Conservation (phyloP, 2,797 vertebrate genomes). For the Anabacerthia variegaticeps region DNA sequence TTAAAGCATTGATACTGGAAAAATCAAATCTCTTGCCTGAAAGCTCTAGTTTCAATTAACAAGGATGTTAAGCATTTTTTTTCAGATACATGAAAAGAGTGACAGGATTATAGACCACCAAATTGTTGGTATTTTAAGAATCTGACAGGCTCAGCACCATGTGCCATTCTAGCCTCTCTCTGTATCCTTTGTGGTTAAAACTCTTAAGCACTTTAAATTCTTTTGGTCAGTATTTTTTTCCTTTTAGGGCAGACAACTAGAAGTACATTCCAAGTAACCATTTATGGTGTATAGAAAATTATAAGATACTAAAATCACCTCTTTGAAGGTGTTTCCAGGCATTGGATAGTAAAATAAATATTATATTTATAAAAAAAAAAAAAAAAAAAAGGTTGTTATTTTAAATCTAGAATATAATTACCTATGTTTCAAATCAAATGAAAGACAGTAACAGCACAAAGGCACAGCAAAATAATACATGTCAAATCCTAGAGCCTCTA, state of each 20-base stretch:
- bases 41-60: slow-evolving; percentile 51
- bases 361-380: slow-evolving; percentile 17
- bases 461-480: neutral
- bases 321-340: slow-evolving; percentile 67
- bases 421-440: slow-evolving; percentile 47
- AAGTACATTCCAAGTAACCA: slow-evolving; percentile 62
- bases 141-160: slow-evolving; percentile 70
- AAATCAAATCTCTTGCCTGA: slow-evolving; percentile 13
- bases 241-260: slow-evolving; percentile 58
- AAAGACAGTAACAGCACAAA: slow-evolving; percentile 17
- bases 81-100: slow-evolving; percentile 59
- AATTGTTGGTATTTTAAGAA: slow-evolving; percentile 76
- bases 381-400: neutral
- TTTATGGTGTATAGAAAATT: slow-evolving; percentile 63
- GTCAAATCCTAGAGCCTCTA: slow-evolving; percentile 16
- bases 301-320: slow-evolving; percentile 66
- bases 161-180: slow-evolving; percentile 63
- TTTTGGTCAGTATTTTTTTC: slow-evolving; percentile 70
- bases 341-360: slow-evolving; percentile 49
- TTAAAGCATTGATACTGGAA: slow-evolving; percentile 16
- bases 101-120: slow-evolving; percentile 72
- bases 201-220: slow-evolving; percentile 72
- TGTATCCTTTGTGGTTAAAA: slow-evolving; percentile 71
- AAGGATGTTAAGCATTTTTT: slow-evolving; percentile 7
- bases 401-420: slow-evolving; percentile 61